A percentile compares a stretch with the other conserved stretches of the same genome.
Conservation (phyloP, 2,113 vertebrate species). For the Laticauda colubrina region DNA sequence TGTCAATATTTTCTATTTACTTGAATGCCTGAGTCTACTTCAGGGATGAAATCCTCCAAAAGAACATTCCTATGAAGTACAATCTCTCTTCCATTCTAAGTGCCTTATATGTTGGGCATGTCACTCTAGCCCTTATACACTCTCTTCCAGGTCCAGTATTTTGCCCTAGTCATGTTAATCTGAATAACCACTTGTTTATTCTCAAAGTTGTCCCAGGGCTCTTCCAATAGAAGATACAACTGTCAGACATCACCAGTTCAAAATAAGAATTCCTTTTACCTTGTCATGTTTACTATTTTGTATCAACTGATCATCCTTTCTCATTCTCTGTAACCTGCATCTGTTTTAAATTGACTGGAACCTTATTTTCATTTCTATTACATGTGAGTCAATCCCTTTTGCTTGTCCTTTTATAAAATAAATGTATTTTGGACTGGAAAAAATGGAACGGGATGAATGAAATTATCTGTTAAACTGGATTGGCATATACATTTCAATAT, state of each 20-base stretch:
- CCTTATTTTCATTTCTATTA: not conserved
- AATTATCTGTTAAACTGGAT: not conserved
- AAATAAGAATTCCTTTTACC: not conserved
- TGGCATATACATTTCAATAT: not conserved
- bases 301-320: not conserved
- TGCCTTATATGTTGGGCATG: not conserved
- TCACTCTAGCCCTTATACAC: not conserved
- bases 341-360: not conserved
- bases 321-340: not conserved
- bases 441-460: not conserved
- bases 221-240: not conserved
- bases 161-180: not conserved
- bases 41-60: not conserved
- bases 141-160: not conserved
- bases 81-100: not conserved
- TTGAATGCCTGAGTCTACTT: not conserved
- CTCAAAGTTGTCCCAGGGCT: not conserved
- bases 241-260: not conserved
- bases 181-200: not conserved
- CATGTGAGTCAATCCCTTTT: not conserved
- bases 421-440: not conserved
- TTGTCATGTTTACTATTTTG: not conserved
- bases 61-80: not conserved
- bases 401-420: not conserved
- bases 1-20: not conserved